Evolutionary conservation across 1,140 invertebrate species (phyloP).

Genomic region (Arion vulgaris): DNA sequence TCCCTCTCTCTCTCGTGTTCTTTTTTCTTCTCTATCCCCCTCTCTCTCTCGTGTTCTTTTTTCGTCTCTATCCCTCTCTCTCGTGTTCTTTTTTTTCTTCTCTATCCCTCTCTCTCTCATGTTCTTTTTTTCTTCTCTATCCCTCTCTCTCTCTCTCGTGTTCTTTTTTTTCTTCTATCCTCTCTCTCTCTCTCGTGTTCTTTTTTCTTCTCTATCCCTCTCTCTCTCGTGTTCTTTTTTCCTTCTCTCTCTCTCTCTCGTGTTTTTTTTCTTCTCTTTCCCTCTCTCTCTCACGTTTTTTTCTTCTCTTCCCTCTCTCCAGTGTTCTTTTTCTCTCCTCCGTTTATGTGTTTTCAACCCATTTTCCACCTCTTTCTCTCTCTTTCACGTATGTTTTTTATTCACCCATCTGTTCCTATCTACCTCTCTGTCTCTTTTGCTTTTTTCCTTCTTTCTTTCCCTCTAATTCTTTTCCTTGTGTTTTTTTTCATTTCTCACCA

Average conservation of each 20-base stretch:
- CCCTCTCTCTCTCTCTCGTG: background rate
- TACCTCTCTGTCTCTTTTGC: background rate
- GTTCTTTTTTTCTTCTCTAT: background rate
- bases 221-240: background rate
- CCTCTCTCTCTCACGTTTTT: no score
- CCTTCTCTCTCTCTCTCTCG: no score
- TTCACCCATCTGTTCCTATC: background rate
- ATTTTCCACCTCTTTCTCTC: background rate
- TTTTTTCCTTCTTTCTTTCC: no score
- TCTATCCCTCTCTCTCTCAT: background rate
- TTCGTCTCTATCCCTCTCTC: background rate
- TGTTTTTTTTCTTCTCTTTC: no score
- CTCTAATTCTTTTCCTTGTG: no score
- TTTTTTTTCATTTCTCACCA: no score
- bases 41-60: background rate
- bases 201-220: background rate
- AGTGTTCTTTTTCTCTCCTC: background rate
- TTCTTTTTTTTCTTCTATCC: no score
- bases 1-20: no score
- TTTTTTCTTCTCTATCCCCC: no score
- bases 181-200: no score
- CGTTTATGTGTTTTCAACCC: background rate
- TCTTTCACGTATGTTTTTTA: background rate
- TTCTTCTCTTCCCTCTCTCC: no score
- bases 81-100: background rate